Evolutionary conservation across 2,113 vertebrate genomes (phyloP).

Genomic region (Harpagus bidentatus): DNA sequence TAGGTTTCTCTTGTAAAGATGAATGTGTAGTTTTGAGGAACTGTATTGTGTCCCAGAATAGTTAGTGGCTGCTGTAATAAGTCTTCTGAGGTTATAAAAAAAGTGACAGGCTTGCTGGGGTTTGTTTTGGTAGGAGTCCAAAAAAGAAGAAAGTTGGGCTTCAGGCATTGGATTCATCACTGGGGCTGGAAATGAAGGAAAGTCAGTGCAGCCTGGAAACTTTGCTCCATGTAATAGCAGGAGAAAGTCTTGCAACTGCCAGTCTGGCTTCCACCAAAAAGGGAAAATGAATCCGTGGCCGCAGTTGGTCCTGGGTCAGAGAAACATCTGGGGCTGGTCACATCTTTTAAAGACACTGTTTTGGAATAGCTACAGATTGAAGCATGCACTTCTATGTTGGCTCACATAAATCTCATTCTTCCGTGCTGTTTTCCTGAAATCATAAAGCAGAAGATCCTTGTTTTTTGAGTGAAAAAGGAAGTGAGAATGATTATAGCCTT

Average conservation of each 20-base stretch:
- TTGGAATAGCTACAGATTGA: neutral
- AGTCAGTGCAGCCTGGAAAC: neutral
- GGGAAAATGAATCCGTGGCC: rapidly evolving
- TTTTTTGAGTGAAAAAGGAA: rapidly evolving
- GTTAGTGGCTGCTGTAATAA: neutral
- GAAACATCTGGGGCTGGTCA: neutral
- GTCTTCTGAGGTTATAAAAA: neutral
- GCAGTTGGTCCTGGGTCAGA: neutral
- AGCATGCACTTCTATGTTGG: rapidly evolving
- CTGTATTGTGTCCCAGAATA: neutral
- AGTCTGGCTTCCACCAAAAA: neutral
- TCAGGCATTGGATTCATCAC: neutral
- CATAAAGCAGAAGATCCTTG: too few relatives aligned
- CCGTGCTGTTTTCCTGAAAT: rapidly evolving
- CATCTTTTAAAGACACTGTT: rapidly evolving
- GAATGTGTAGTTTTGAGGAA: neutral
- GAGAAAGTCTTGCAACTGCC: neutral
- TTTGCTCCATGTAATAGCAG: rapidly evolving
- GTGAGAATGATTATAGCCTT: too few relatives aligned
- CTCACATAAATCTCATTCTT: rapidly evolving
- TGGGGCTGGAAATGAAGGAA: neutral
- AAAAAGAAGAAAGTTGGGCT: neutral
- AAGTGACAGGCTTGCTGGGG: neutral
- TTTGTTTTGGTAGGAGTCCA: neutral
- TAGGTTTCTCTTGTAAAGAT: neutral